These are phyloP conservation scores for Eulithis prunata DNA, from an alignment of 2,888 invertebrate genomes.

Conservation along the genomic window DNA sequence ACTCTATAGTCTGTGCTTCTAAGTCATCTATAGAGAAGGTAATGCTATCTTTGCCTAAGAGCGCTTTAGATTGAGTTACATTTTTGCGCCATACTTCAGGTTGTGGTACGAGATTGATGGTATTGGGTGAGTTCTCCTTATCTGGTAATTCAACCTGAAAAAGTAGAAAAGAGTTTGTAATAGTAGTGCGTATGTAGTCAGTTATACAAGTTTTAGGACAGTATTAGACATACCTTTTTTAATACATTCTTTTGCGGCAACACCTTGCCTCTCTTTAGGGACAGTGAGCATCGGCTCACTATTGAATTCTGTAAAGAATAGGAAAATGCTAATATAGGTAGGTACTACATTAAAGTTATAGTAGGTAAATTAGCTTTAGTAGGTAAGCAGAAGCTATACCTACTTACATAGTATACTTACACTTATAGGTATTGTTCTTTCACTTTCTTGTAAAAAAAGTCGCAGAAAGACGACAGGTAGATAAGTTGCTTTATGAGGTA, in stretches of 20 bases:
- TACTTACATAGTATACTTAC: no score
- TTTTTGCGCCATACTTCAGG: constrained; percentile 35
- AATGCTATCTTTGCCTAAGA: constrained; percentile 12
- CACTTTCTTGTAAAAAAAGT: no score
- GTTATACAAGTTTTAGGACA: no score
- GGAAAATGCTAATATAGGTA: no score
- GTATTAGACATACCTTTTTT: constrained; percentile 17
- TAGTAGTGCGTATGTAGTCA: no score
- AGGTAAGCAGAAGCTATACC: no score
- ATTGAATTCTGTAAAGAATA: constrained; percentile 54
- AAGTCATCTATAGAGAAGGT: constrained; percentile 18
- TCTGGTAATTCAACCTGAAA: constrained; percentile 47
- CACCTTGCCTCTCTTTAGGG: constrained; percentile 52
- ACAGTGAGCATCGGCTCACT: constrained; percentile 59
- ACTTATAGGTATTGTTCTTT: no score
- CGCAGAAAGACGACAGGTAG: no score
- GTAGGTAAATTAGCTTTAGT: no score
- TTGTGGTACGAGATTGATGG: constrained; percentile 36
- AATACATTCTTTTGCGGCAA: constrained; percentile 21
- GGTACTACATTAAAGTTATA: no score
- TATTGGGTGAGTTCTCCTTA: constrained; percentile 53
- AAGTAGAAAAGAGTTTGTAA: not conserved
- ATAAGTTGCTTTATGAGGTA: constrained; percentile 44
- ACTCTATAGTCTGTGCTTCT: constrained; percentile 30
- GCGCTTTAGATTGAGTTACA: constrained; percentile 16